Base-by-base conservation (phyloP, 1,140 invertebrate species). In the Hycleus cichorii region DNA sequence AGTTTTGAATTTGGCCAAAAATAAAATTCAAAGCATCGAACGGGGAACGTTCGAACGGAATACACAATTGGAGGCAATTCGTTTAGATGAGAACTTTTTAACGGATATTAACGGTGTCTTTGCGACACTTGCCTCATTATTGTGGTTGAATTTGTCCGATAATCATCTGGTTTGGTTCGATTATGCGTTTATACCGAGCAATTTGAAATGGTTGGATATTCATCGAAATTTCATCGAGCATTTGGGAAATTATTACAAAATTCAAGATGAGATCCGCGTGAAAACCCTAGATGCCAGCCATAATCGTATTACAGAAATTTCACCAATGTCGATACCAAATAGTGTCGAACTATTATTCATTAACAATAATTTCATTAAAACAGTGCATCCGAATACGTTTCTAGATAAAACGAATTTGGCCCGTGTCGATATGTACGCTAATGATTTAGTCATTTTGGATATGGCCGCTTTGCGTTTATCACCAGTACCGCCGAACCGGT, bases 131-230 rank as follows among this genome's bases (percentile, higher is more conserved):
- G 81, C 87, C 0, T 89, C 85, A 59, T 77, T 95, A 27, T 74
- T 93, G 64, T 88, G 91, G 84, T 75, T 95, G 39, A 94, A 95
- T 74, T 78, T 93, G n/a, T 92, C 90, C 1, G 88, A 91, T 75
- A 94, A 95, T 78, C 88, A 91, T 78, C 77, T 95, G 68, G 84
- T 90, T 45, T 91, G 89, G 88, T 93, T 93, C 70, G 91, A 94
- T 72, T 93, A 91, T 71, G 89, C 89, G 10, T 90, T 91, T 72
- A 85, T 94, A 58, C 91, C 91, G 7, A 83, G 81, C 45, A 91
- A 90, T 72, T 76, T 94, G 45, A 91, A 93, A 74, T 94, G 90
- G 89, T 77, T 94, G 67, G 91, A 94, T 71, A 86, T 94, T 64
- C 90, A 92, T 70, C 83, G 88, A 40, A 94, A 95, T 72, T 89